Evolutionary conservation across 1,140 invertebrate species (phyloP).

Genomic region (Wasmannia auropunctata): DNA sequence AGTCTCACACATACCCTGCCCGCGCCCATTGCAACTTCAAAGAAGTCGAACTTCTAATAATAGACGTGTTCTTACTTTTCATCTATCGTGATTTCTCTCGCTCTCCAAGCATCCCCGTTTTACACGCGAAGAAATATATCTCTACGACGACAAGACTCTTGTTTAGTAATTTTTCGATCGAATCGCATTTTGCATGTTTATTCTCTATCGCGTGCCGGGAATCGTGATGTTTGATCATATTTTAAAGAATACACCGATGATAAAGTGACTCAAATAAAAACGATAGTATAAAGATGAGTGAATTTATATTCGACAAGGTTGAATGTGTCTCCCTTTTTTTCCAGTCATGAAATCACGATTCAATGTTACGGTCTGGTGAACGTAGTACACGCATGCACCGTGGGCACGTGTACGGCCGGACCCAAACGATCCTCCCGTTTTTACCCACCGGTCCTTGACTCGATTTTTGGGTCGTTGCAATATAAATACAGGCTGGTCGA

Average conservation of each 20-base stretch:
- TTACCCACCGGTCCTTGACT: conserved; percentile 67
- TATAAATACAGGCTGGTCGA: conserved; percentile 53
- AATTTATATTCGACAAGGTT: conserved; percentile 1
- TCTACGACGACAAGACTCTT: not conserved
- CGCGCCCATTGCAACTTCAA: conserved; percentile 13
- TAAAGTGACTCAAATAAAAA: not conserved
- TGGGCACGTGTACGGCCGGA: not conserved
- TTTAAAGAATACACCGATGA: not conserved
- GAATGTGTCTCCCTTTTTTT: conserved; percentile 25
- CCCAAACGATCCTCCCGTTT: conserved; percentile 42
- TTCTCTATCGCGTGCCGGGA: not conserved
- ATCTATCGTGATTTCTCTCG: not conserved
- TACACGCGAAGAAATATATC: not conserved
- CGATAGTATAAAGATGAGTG: not conserved
- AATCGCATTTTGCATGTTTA: not conserved
- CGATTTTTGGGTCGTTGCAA: conserved; percentile 62
- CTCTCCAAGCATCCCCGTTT: not conserved
- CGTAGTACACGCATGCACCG: conserved; percentile 26
- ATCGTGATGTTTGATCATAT: not conserved
- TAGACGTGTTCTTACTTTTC: not conserved
- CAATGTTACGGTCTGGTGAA: conserved; percentile 70
- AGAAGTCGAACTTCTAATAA: conserved; percentile 16
- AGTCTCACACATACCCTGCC: not conserved
- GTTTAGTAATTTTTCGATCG: not conserved
- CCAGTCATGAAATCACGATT: conserved; percentile 47